phyloP scores from a whole-genome alignment of 2,888 invertebrate genomes.

The Calameuta idolon region DNA sequence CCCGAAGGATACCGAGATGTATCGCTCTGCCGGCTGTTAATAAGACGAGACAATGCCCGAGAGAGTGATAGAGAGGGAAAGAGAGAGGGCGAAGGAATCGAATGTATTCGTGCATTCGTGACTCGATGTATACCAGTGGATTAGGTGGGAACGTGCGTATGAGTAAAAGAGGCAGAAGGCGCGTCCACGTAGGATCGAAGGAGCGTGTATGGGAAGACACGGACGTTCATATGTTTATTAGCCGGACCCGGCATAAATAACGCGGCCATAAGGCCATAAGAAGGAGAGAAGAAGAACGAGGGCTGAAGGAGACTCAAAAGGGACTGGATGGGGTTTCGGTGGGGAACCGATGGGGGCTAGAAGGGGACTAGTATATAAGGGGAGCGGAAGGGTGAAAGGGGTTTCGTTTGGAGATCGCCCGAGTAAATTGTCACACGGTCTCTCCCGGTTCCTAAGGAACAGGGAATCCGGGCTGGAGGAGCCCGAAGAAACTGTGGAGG shows the following conservation, averaged over 20 bases:
- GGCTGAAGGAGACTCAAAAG: conserved; percentile 17
- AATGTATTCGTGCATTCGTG: conserved; percentile 14
- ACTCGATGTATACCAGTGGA: conserved; percentile 15
- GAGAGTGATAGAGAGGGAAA: conserved; percentile 29
- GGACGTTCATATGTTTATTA: conserved; percentile 68
- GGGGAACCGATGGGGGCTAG: neutral
- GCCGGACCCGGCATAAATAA: conserved; percentile 66
- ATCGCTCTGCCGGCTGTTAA: conserved; percentile 61
- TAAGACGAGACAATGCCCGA: conserved; percentile 64
- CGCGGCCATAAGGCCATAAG: conserved; percentile 63
- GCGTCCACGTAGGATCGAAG: conserved; percentile 28
- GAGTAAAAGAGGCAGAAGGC: conserved; percentile 27
- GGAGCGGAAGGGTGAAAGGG: conserved; percentile 12
- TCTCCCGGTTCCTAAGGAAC: conserved; percentile 54
- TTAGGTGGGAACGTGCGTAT: conserved; percentile 15
- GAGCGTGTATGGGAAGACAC: conserved; percentile 55
- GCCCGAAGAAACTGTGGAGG: conserved; percentile 21
- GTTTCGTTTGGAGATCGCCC: conserved; percentile 56
- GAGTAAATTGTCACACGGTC: conserved; percentile 67
- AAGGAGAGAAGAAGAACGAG: conserved; percentile 43
- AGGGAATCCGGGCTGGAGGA: conserved; percentile 46
- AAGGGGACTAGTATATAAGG: neutral
- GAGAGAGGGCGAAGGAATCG: conserved; percentile 14
- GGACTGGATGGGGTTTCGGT: neutral
- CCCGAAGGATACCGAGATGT: conserved; percentile 49